Conservation (phyloP, 2,888 invertebrate genomes). For the Escarpia spicata region DNA sequence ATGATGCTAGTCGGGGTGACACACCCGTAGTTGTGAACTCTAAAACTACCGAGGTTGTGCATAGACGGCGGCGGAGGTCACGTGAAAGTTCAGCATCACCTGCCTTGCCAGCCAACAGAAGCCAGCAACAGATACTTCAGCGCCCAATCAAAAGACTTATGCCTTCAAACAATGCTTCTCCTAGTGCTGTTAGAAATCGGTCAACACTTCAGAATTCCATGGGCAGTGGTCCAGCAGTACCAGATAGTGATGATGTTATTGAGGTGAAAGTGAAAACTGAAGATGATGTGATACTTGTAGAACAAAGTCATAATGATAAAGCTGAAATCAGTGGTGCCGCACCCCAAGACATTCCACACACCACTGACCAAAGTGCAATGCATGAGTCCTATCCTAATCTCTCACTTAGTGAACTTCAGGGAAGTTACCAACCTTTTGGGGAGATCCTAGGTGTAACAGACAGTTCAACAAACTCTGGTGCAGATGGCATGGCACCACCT, state of each 20-base stretch:
- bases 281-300: background rate
- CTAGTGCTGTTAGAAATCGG: background rate
- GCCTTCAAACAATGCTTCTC: background rate
- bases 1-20: slow-evolving; percentile 2
- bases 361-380: background rate
- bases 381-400: background rate
- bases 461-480: background rate
- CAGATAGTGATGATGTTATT: background rate
- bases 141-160: background rate
- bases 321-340: background rate
- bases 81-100: background rate
- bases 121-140: background rate
- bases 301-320: background rate
- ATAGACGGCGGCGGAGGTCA: slow-evolving; percentile 3
- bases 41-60: background rate
- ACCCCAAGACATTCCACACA: background rate
- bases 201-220: slow-evolving; percentile 10
- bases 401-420: background rate
- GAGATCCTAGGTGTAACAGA: background rate
- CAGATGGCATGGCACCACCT: background rate
- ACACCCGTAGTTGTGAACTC: background rate
- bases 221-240: background rate
- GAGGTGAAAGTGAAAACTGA: background rate
- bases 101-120: background rate
- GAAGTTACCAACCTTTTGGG: background rate